phyloP scores from a whole-genome alignment of 2,113 vertebrate genomes.

The Embiotoca jacksoni region DNA sequence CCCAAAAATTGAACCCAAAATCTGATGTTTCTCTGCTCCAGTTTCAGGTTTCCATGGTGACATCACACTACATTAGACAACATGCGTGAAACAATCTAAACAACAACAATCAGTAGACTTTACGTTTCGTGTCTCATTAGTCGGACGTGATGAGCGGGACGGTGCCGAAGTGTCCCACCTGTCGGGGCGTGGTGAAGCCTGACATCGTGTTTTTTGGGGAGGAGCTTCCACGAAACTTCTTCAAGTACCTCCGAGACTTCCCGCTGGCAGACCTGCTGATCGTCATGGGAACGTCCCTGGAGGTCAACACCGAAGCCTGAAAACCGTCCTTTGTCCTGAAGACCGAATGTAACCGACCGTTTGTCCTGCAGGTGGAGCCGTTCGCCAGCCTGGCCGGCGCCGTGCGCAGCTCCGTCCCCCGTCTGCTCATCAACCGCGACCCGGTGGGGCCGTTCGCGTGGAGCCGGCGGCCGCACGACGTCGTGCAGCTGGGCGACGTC shows the following conservation, averaged over 20 bases:
- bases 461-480: constrained; percentile 78
- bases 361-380: constrained; percentile 89
- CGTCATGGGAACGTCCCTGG: constrained; percentile 94
- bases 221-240: constrained; percentile 89
- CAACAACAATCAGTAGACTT: no score
- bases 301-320: constrained; percentile 80
- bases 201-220: constrained; percentile 97
- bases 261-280: constrained; percentile 92
- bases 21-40: no score
- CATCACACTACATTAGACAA: no score
- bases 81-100: no score
- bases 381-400: constrained; percentile 92
- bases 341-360: not conserved
- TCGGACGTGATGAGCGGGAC: constrained; percentile 86
- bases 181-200: constrained; percentile 90
- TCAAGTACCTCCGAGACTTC: constrained; percentile 90
- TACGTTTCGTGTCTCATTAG: constrained; percentile 68
- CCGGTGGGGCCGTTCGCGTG: constrained; percentile 88
- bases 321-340: no score
- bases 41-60: no score
- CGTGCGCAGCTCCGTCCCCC: constrained; percentile 84
- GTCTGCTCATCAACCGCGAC: constrained; percentile 93
- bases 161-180: constrained; percentile 88
- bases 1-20: no score
- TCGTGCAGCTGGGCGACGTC: constrained; percentile 90